Evolutionary conservation across 2,888 invertebrate species (phyloP), one percentile per base, ranked within the genome.

Genomic region (Mystacides longicornis): DNA sequence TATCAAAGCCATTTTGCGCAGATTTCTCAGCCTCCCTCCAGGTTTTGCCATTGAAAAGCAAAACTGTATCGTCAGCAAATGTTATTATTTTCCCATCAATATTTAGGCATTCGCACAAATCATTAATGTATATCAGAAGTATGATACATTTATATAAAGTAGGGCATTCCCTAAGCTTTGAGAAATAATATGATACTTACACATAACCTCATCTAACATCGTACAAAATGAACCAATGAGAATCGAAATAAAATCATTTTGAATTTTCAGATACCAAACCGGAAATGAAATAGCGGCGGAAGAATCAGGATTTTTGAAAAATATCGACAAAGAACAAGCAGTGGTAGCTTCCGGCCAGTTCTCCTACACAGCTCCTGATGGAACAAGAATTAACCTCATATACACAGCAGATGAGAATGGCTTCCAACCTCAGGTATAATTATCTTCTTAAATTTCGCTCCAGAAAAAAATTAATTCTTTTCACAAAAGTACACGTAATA

Each of bases 351-450:
- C 78, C 60, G 85, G 85, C 46, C 82, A 81, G 63, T 83, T 80
- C 65, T 81, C 82, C 62, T 86, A 84, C 69, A 84, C 82, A 27
- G 77, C 83, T 1, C 84, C 84, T 2, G 85, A 86, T 61, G 85
- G 85, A 33, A 75, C 79, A 3, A 75, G 81, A 14, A 83, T 85
- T 60, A 67, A 78, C 1, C 72, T 85, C 14, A 74, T 78, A 9
- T 86, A 85, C 65, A 78, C 81, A 31, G 85, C 85, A n/a, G 83
- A 85, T 62, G 85, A 85, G 64, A 82, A 84, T 60, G 84, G 84
- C 45, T 85, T 83, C 69, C 82, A 81, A 64, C 81, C 85, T 9
- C 79, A 78, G 71, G 79, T 76, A 62, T 27, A 7, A 27, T 27
- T 7, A 27, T 7, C 7, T 27, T 27, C 11, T 5, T 27, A 27